Evolutionary conservation across 2,888 invertebrate species (phyloP), one percentile per base, ranked within the genome.

Genomic region (Limulus polyphemus): DNA sequence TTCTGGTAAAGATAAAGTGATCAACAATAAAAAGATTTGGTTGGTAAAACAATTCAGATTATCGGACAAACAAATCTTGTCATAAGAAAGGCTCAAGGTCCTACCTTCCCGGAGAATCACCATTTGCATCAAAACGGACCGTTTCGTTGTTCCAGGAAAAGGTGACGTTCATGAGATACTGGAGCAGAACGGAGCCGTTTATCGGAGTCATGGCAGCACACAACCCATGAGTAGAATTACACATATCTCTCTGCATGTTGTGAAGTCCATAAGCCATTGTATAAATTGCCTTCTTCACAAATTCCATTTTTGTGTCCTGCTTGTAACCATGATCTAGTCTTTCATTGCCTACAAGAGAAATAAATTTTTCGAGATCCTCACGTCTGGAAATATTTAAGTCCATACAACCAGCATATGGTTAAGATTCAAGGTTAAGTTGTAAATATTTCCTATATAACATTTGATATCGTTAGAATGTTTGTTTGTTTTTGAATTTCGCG

Each of bases 231-330:
- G 74, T 74, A 51, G 76, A 75, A 61, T 73, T 73, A 73, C 87
- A 87, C 61, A 83, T 73, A 65, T 83, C 82, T 69, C 79, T 78
- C 67, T 83, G 82, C 84, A 87, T 84, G 70, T 80, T 81, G 73
- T 86, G 83, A 58, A 88, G 78, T 11, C 84, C 88, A 73, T 84
- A 80, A 10, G 87, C 88, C 76, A 88, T 82, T 4, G 86, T 84
- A 77, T 84, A 83, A 68, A 88, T 83, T 4, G 88, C 85, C 75
- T 87, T 87, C 72, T 85, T 84, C 51, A 88, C 86, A 74, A 88
- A 86, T 69, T 85, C 85, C 74, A 88, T 80, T 76, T 88, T 88
- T 16, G 87, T 83, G 76, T 89, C 88, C 74, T 85, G 85, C 60
- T 81, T 81, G 75, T 84, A 84, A 46, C 77, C 72, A 0, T 84